Base-by-base conservation (phyloP, 2,888 invertebrate genomes). In the Nematopogon swammerdamellus region DNA sequence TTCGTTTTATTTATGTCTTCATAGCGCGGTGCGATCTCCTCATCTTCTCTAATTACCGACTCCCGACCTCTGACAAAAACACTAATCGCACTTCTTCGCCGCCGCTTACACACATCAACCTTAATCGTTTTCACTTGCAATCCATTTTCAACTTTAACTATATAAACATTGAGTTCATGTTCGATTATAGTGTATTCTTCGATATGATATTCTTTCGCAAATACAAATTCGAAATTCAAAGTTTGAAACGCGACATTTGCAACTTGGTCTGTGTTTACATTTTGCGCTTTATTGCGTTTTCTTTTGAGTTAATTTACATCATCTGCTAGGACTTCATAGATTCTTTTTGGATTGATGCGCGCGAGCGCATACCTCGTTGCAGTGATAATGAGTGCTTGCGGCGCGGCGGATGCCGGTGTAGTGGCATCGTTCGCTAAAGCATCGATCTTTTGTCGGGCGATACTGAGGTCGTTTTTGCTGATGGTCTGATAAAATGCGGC, bases 1-100 rank as follows among this genome's bases (percentile, higher is more conserved):
- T 14, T 14, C 68, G 57, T 65, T 74, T 79, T 75, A 77, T 77
- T 77, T 79, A 79, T 76, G 77, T 77, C 79, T 77, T 76, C 76
- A 79, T 79, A 77, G 72, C 44, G 47, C 44, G 18, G 19, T 19
- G 47, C 44, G 63, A 60, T 68, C 74, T 76, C 76, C 72, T 75
- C 76, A 76, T 76, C 71, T 71, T 65, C 68, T 74, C 74, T 77
- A 79, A 79, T 79, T 79, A 79, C 72, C 67, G 36, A 8, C 61
- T 57, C 63, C 62, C 60, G 63, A 63, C 62, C 36, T 36, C 6
- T 14, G 36, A 70, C 75, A 79, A 79, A 79, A 79, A 79, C 76
- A 67, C 72, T 75, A 76, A 79, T 77, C 77, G 74, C 65, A 62
- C 67, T 68, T 68, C 71, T 68, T 58, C 56, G 54, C 57, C 57